Evolutionary conservation across 2,888 invertebrate genomes (phyloP), one percentile per base, ranked within the genome.

Genomic region (Pheosia tremula): DNA sequence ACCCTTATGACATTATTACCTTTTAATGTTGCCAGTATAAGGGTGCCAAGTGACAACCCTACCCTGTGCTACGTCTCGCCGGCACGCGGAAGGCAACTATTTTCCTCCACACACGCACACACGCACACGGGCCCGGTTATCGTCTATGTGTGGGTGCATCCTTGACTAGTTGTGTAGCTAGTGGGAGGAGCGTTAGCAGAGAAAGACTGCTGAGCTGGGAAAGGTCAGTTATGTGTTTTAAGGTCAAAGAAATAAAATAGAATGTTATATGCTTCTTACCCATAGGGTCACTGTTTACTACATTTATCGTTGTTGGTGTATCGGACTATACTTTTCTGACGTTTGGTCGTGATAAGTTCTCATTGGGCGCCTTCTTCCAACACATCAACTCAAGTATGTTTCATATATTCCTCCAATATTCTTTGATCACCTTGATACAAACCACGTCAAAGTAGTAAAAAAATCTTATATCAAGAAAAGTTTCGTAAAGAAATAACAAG

Each of bases 41-140:
- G 54, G 24, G 47, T 47, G 47, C n/a, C 47, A 52, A 52, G 43
- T 43, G n/a, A 47, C 58, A 63, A 63, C 63, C 63, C 63, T 59
- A 54, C 36, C 45, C 47, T 53, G 41, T 52, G 55, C 57, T 49
- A 52, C 58, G 50, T 61, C 61, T 55, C 64, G 67, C 8, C 56
- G 54, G 57, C 49, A 57, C 53, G 56, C 50, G 59, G 57, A 63
- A 61, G 57, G 59, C 70, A 81, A 81, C 81, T 80, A 79, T 78
- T 74, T 72, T 72, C 73, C 75, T 71, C 63, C 56, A 68, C 69
- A 57, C 61, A 68, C 71, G 56, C 78, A 68, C 72, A 72, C 75
- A 70, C 68, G 69, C 11, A 45, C 43, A 45, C 57, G n/a, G 56
- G 59, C 60, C 64, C 67, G 61, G 61, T 62, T 59, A 60, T 39